phyloP scores from a whole-genome alignment of 2,888 invertebrate species.

The Protonemura montana region DNA sequence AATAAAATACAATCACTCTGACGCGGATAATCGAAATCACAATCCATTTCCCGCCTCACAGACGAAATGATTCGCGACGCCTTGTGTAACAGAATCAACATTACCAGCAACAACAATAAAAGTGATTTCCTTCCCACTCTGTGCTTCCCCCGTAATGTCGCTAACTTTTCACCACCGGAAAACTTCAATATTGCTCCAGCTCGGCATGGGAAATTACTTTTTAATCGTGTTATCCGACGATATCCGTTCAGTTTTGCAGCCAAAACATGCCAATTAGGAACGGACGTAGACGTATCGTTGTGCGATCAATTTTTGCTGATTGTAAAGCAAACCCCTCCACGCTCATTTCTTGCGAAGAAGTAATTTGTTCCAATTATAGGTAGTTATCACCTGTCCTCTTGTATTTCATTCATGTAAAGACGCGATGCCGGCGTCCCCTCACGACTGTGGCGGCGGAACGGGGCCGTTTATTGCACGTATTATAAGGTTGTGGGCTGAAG shows the following conservation, averaged over 20 bases:
- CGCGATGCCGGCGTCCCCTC: background rate
- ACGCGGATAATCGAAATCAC: no score
- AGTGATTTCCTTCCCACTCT: background rate
- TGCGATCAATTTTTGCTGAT: slow-evolving; percentile 21
- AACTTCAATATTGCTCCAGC: background rate
- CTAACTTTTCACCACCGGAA: background rate
- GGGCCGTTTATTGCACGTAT: background rate
- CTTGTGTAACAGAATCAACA: background rate
- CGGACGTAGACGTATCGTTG: background rate
- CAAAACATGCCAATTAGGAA: background rate
- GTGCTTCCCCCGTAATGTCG: background rate
- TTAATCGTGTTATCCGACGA: slow-evolving; percentile 8
- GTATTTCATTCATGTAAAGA: background rate
- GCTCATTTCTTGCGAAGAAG: background rate
- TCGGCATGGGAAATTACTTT: background rate
- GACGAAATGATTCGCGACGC: no score
- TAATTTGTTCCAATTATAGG: background rate
- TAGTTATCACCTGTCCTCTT: background rate
- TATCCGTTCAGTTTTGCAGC: background rate
- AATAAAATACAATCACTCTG: no score
- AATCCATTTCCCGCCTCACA: no score
- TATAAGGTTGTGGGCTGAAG: background rate
- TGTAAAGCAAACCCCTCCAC: background rate
- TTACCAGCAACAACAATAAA: background rate
- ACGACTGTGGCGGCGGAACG: background rate